Conservation (phyloP, 2,113 vertebrate species). For the Salvelinus sp. region DNA sequence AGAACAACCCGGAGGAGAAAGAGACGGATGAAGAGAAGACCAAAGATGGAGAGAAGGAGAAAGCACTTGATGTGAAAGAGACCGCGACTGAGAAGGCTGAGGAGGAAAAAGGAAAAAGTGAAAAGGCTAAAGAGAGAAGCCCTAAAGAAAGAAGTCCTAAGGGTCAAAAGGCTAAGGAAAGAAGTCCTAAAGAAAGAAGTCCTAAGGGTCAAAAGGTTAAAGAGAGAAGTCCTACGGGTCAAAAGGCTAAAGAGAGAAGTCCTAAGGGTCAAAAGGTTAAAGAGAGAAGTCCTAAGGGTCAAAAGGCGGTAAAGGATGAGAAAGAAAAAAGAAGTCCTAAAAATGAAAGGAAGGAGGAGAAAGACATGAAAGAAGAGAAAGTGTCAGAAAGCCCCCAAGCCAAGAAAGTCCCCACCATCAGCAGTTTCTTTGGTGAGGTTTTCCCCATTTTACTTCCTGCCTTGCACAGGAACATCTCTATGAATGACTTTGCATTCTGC, state of each 20-base stretch:
- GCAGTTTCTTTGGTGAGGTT: constrained; percentile 83
- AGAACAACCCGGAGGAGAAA: constrained; percentile 1
- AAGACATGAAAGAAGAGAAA: constrained; percentile 44
- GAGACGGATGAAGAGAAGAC: constrained; percentile 2
- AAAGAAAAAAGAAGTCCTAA: constrained; percentile 46
- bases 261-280: too few relatives aligned
- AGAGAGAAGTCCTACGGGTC: constrained; percentile 42
- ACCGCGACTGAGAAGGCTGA: constrained; percentile 23
- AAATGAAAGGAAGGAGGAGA: constrained; percentile 21
- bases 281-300: too few relatives aligned
- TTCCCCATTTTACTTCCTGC: background rate
- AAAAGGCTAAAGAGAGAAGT: constrained; percentile 7
- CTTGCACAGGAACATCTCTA: constrained; percentile 11
- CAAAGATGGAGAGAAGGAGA: constrained; percentile 14
- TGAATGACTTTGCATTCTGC: too few relatives aligned
- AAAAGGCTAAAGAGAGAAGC: constrained; percentile 29
- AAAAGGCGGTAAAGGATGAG: constrained; percentile 26
- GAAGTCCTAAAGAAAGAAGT: constrained; percentile 23
- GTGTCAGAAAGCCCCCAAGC: constrained; percentile 45
- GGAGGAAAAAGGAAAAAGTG: background rate
- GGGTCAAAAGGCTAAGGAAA: constrained; percentile 8
- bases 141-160: constrained; percentile 34
- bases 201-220: constrained; percentile 23
- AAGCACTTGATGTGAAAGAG: constrained; percentile 32
- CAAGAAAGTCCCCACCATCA: constrained; percentile 68